phyloP scores from a whole-genome alignment of 2,797 vertebrate species.

The Sebastolobus alascanus region DNA sequence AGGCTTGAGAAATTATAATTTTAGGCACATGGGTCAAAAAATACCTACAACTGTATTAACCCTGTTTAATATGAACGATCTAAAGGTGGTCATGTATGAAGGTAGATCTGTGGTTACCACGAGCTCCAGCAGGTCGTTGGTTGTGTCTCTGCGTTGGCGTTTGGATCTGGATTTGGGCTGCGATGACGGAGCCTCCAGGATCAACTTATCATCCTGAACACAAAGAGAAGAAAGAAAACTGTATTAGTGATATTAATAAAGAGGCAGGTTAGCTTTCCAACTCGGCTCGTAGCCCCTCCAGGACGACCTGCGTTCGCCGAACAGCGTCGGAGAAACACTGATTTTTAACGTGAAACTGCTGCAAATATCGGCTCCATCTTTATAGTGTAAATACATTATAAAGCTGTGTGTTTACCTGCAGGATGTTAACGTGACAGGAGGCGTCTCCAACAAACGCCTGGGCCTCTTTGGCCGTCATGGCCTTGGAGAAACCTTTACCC shows the following conservation, averaged over 20 bases:
- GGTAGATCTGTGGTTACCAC: constrained; percentile 79
- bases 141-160: constrained; percentile 90
- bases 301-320: no score
- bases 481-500: constrained; percentile 93
- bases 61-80: neutral
- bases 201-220: constrained; percentile 90
- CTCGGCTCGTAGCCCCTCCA: no score
- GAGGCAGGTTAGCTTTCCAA: no score
- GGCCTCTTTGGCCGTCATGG: constrained; percentile 92
- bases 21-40: neutral
- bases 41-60: neutral
- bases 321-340: no score
- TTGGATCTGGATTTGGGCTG: constrained; percentile 87
- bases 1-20: no score
- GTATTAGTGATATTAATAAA: neutral
- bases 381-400: neutral
- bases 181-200: constrained; percentile 90
- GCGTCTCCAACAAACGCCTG: constrained; percentile 92
- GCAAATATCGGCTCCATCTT: neutral
- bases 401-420: constrained; percentile 81
- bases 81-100: neutral
- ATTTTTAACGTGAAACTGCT: no score
- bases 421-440: constrained; percentile 89
- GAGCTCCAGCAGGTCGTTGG: constrained; percentile 91
- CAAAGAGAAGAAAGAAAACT: neutral